These are phyloP conservation scores for Agrotis clavis DNA, from an alignment of 2,888 invertebrate genomes.

Conservation along the genomic window DNA sequence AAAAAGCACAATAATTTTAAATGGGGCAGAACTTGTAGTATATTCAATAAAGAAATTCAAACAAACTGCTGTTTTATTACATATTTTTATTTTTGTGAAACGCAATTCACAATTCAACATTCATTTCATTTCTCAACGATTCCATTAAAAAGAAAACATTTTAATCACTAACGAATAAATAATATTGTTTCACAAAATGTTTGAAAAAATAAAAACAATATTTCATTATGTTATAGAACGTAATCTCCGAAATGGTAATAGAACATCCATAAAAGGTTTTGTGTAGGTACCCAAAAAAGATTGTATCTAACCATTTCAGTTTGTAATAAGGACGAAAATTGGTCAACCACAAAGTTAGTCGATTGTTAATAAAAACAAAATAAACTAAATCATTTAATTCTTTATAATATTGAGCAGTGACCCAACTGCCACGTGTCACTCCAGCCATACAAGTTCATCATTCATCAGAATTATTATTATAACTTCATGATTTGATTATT, in stretches of 20 bases:
- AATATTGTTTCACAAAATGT: conserved; percentile 15
- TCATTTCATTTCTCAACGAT: conserved; percentile 74
- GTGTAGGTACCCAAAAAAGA: not conserved
- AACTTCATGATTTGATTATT: conserved; percentile 12
- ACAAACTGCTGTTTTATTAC: conserved; percentile 71
- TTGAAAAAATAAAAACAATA: conserved; percentile 7
- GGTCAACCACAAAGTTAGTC: not conserved
- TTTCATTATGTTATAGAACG: conserved; percentile 7
- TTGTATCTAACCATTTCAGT: not conserved
- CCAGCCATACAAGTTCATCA: conserved; percentile 25
- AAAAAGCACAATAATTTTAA: conserved; percentile 34
- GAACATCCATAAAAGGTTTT: not conserved
- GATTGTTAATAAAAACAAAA: conserved; percentile 21
- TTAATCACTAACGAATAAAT: conserved; percentile 21
- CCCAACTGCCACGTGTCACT: conserved; percentile 2
- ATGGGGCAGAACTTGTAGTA: conserved; percentile 68
- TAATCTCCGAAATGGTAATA: not conserved
- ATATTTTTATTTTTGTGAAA: conserved; percentile 86
- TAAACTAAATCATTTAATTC: conserved; percentile 3
- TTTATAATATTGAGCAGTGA: conserved; percentile 42
- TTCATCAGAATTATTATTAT: not conserved
- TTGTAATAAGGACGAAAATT: not conserved
- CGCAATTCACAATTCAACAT: conserved; percentile 81
- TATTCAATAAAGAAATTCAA: conserved; percentile 69
- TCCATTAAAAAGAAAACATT: conserved; percentile 20